phyloP scores from a whole-genome alignment of 2,113 vertebrate genomes.

The Pomatostomus ruficeps region DNA sequence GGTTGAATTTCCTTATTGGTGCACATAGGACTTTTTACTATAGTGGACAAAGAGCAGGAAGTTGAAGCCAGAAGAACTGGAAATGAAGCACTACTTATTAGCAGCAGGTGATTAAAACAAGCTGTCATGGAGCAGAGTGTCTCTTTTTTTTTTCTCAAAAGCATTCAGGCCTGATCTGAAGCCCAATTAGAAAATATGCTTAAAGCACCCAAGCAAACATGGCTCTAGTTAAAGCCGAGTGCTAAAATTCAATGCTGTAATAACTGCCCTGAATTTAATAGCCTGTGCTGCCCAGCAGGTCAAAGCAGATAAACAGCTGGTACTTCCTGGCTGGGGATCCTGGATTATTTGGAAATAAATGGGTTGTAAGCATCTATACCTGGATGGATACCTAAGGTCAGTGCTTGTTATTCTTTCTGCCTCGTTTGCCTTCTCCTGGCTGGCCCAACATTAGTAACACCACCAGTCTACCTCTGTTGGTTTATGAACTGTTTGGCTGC shows the following conservation, averaged over 20 bases:
- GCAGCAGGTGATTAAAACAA: background rate
- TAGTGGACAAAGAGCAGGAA: background rate
- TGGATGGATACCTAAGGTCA: background rate
- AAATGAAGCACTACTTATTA: background rate
- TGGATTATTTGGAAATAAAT: background rate
- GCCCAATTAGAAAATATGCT: background rate
- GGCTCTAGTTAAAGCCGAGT: background rate
- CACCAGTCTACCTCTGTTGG: background rate
- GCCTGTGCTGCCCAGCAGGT: background rate
- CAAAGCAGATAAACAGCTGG: background rate
- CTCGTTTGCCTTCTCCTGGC: background rate
- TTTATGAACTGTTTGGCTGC: background rate
- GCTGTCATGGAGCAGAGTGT: background rate
- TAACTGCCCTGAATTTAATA: background rate
- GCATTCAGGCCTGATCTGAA: background rate
- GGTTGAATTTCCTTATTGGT: background rate
- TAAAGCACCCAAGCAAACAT: background rate
- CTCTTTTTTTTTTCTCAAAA: background rate
- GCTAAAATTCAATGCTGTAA: background rate
- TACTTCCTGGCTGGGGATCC: background rate
- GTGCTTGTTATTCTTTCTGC: accelerated
- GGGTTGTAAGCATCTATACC: background rate
- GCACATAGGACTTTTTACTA: background rate
- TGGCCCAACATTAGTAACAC: background rate
- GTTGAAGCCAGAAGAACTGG: background rate